Conservation (phyloP, 2,888 invertebrate genomes). For the Lithophane leautieri region DNA sequence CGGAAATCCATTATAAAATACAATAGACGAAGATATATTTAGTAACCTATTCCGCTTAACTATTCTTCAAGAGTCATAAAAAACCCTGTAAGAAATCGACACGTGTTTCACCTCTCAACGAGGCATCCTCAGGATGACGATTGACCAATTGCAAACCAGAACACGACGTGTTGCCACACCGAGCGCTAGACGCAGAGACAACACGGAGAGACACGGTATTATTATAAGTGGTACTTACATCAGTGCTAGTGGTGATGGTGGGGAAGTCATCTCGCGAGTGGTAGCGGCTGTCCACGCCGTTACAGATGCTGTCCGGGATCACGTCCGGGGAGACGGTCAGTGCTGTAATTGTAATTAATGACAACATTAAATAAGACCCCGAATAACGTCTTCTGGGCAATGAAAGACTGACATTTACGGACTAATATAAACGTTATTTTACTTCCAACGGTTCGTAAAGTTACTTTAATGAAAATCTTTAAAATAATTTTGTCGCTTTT, state of each 20-base stretch:
- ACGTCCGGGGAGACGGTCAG: constrained; percentile 83
- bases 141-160: too few relatives aligned
- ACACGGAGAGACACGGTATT: too few relatives aligned
- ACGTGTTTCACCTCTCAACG: too few relatives aligned
- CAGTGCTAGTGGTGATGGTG: constrained; percentile 83
- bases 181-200: too few relatives aligned
- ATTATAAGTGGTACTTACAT: constrained; percentile 67
- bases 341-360: constrained; percentile 65
- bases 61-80: too few relatives aligned
- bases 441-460: not conserved
- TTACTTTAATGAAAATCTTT: not conserved
- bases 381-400: not conserved
- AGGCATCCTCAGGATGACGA: too few relatives aligned
- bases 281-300: constrained; percentile 76
- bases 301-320: constrained; percentile 79
- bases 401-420: not conserved
- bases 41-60: too few relatives aligned
- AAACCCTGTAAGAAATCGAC: too few relatives aligned
- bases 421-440: not conserved
- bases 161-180: too few relatives aligned
- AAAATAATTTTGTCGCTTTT: not conserved
- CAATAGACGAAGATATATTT: too few relatives aligned
- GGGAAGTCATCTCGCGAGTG: constrained; percentile 85
- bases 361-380: not conserved
- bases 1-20: too few relatives aligned